Base-by-base conservation (phyloP, 2,113 vertebrate species). In the Bostrychus sinensis region DNA sequence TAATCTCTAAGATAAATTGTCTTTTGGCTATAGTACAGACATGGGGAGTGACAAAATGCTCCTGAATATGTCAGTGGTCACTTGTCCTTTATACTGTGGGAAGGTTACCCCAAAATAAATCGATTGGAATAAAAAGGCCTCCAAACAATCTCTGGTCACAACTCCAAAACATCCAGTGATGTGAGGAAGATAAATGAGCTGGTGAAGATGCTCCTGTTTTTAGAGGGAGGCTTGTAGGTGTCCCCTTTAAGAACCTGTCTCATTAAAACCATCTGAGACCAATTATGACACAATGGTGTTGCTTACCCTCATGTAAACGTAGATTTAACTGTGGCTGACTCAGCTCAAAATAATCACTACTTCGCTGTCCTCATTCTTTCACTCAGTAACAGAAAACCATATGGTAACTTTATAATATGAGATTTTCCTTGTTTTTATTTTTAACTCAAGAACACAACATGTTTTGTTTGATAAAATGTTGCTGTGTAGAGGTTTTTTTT, bases 311-410 rank as follows among this genome's bases (percentile, higher is more conserved):
- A 59, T 62, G 57, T 72, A 72, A 46, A 75, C 71, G 57, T 50
- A 25, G 67, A 72, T 72, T 79, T 58, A 81, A 77, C 53, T 74
- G 48, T 53, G 43, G 66, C 79, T 58, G 77, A 83, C 45, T 73
- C 72, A 68, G 43, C 53, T 48, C 38, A 58, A 57, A 59, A 63
- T 62, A 61, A 50, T 16, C 10, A 32, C 26, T 20, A 12, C 7
- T 59, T 74, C 45, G 64, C 45, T 84, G 72, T 62, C 66, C 75
- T 64, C 81, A 62, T 86, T 85, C 78, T 72, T 77, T 85, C 70
- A 73, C 70, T 76, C 16, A 51, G 23, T 66, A 62, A 69, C 56
- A 36, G 39, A 50, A 58, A 57, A 68, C 41, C 20, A 19, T 66
- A 34, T 54, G 25, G 53, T 23, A 26, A 17, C 53, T n/a, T 12